phyloP scores from a whole-genome alignment of 2,888 invertebrate genomes.

The Hydriomena furcata region DNA sequence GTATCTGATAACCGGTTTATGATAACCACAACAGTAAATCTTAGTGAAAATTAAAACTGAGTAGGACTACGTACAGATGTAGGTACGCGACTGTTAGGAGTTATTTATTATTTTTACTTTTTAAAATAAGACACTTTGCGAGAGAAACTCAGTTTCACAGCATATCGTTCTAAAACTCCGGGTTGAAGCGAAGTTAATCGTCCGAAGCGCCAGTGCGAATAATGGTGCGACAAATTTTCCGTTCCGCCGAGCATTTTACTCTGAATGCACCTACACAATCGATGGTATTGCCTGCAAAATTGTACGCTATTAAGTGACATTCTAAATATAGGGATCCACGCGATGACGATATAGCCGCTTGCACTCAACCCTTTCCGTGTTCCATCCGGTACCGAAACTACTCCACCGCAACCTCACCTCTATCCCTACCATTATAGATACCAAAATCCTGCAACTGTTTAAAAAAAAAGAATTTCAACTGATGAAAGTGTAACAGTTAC shows the following conservation, averaged over 20 bases:
- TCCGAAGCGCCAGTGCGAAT: constrained; percentile 74
- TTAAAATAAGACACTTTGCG: constrained; percentile 33
- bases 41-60: too few relatives aligned
- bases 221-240: constrained; percentile 81
- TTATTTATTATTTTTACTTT: too few relatives aligned
- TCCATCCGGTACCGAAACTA: constrained; percentile 40
- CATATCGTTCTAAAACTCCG: constrained; percentile 51
- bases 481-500: constrained; percentile 77
- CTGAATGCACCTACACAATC: constrained; percentile 78
- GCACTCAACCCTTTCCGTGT: constrained; percentile 60
- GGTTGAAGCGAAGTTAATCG: constrained; percentile 74
- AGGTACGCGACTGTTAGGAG: too few relatives aligned
- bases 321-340: constrained; percentile 76
- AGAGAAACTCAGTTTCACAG: constrained; percentile 45
- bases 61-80: too few relatives aligned
- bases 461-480: constrained; percentile 49
- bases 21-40: too few relatives aligned
- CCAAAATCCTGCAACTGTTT: constrained; percentile 24
- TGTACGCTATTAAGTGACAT: constrained; percentile 78
- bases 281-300: constrained; percentile 76
- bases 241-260: constrained; percentile 78
- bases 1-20: too few relatives aligned
- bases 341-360: constrained; percentile 62
- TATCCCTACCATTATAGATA: constrained; percentile 30
- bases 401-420: constrained; percentile 35